Conservation (phyloP, 2,113 vertebrate genomes). For the Elephantulus edwardii region DNA sequence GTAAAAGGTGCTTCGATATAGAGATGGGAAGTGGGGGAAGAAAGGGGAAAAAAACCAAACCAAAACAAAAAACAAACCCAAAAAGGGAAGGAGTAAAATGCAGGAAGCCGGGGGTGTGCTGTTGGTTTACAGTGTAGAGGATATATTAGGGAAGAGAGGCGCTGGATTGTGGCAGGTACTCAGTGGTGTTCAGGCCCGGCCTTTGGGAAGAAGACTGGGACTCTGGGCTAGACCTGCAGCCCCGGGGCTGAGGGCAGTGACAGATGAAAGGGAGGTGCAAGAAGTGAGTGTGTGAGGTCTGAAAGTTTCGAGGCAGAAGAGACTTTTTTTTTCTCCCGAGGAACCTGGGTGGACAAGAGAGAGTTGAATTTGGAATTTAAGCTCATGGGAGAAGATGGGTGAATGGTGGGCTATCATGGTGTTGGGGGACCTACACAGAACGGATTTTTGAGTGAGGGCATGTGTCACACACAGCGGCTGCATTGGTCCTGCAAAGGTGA, state of each 20-base stretch:
- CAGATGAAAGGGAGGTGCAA: neutral
- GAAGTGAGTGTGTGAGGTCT: slow-evolving; percentile 6
- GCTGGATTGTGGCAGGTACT: slow-evolving; percentile 1
- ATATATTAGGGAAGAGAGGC: neutral
- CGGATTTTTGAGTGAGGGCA: neutral
- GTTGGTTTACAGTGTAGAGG: slow-evolving; percentile 33
- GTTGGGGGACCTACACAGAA: neutral
- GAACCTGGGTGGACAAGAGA: neutral
- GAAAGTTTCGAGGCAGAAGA: slow-evolving; percentile 55
- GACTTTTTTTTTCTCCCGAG: neutral
- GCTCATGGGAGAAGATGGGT: slow-evolving; percentile 25
- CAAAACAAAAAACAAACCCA: no score
- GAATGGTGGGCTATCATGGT: neutral
- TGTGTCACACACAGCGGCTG: neutral
- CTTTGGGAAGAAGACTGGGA: neutral
- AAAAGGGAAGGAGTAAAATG: slow-evolving; percentile 50
- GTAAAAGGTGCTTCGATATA: neutral
- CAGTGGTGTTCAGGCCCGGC: neutral
- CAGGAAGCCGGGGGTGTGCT: slow-evolving; percentile 28
- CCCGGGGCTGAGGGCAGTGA: neutral
- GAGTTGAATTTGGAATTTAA: slow-evolving; percentile 5
- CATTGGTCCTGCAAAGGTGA: neutral
- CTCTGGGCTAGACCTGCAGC: neutral
- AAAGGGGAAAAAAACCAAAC: neutral
- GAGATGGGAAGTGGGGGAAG: neutral